These are phyloP conservation scores for Pammene fasciana DNA, from an alignment of 2,888 invertebrate genomes.

Conservation along the genomic window DNA sequence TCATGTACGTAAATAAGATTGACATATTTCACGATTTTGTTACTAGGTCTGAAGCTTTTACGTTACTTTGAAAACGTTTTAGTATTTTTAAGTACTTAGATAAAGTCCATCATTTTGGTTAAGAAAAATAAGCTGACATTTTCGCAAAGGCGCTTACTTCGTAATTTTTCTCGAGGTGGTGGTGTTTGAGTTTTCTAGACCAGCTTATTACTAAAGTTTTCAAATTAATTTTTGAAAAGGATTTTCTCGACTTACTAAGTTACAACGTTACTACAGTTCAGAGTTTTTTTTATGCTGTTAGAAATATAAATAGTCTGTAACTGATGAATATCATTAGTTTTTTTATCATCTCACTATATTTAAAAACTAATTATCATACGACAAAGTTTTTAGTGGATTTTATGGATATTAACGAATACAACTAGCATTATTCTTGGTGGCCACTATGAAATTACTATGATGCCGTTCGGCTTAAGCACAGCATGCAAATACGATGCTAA, in stretches of 20 bases:
- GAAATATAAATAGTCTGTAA: neutral
- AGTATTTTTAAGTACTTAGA: slow-evolving; percentile 1
- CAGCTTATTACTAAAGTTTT: slow-evolving; percentile 4
- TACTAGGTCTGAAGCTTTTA: neutral
- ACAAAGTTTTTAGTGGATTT: neutral
- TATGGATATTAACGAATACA: neutral
- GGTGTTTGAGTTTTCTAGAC: slow-evolving; percentile 10
- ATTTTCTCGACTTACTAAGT: neutral
- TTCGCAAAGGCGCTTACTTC: slow-evolving; percentile 5
- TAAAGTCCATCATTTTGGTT: neutral
- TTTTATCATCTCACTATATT: too few relatives aligned
- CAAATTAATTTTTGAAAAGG: slow-evolving; percentile 1
- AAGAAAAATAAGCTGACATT: slow-evolving; percentile 14
- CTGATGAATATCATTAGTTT: too few relatives aligned
- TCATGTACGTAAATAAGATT: neutral
- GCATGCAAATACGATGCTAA: slow-evolving; percentile 16
- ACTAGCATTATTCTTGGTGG: neutral
- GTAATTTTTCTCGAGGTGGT: slow-evolving; percentile 4
- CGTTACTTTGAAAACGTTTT: neutral
- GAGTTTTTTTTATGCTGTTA: neutral
- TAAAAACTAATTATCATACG: too few relatives aligned
- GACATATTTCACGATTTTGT: neutral
- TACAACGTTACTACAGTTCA: neutral
- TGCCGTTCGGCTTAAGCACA: neutral
- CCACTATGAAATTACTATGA: neutral